phyloP scores from a whole-genome alignment of 2,888 invertebrate genomes.

The Tetrapedia diversipes region DNA sequence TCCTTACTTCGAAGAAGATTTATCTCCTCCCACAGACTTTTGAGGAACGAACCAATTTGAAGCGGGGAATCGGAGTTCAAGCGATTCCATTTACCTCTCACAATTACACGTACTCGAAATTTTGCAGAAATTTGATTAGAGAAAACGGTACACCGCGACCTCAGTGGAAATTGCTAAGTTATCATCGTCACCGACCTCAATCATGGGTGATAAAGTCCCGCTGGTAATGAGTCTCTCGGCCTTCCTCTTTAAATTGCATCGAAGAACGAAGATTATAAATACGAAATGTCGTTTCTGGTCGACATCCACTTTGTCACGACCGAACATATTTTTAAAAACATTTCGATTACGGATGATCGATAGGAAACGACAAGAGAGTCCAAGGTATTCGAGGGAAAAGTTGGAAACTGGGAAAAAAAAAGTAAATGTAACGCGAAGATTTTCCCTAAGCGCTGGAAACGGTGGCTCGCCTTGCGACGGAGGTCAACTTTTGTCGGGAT shows the following conservation, averaged over 20 bases:
- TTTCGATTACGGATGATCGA: not conserved
- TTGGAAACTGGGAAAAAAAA: not conserved
- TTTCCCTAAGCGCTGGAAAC: constrained; percentile 31
- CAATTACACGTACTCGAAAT: constrained; percentile 43
- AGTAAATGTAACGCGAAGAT: constrained; percentile 11
- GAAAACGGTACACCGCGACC: constrained; percentile 34
- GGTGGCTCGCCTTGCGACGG: constrained; percentile 24
- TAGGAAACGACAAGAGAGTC: too few species aligned
- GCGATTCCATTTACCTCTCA: constrained; percentile 12
- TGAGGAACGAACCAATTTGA: constrained; percentile 57
- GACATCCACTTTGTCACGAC: not conserved
- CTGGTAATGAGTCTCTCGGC: constrained; percentile 48
- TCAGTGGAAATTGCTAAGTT: constrained; percentile 49
- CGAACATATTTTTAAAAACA: not conserved
- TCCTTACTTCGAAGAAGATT: constrained; percentile 7
- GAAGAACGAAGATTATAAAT: constrained; percentile 40
- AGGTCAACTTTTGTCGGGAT: constrained; percentile 47
- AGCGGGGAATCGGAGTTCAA: constrained; percentile 27
- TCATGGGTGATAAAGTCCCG: constrained; percentile 50
- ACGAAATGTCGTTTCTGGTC: constrained; percentile 7
- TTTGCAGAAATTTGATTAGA: constrained; percentile 52
- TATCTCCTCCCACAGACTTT: constrained; percentile 10
- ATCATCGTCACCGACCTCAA: constrained; percentile 39
- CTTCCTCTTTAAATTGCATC: constrained; percentile 42
- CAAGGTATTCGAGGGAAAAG: too few species aligned